These are phyloP conservation scores for Notiomystis cincta DNA, from an alignment of 2,113 vertebrate genomes.

Conservation along the genomic window DNA sequence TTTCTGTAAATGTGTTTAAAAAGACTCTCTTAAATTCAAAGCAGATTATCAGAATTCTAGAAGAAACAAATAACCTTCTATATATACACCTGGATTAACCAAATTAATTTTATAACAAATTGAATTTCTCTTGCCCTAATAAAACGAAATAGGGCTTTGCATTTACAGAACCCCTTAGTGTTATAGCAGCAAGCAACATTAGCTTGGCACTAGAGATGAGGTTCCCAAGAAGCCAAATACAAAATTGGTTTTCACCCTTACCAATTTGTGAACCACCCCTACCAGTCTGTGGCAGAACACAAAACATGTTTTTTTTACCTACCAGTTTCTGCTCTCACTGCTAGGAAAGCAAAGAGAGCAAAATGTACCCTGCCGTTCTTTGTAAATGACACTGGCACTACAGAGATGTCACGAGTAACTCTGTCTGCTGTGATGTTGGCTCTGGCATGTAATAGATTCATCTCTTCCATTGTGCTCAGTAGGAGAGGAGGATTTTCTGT, in stretches of 20 bases:
- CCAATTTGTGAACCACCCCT: background rate
- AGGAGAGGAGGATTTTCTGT: background rate
- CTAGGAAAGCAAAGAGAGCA: accelerated
- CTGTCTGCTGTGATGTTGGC: accelerated
- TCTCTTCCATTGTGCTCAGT: background rate
- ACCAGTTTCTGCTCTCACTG: background rate
- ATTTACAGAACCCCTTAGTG: background rate
- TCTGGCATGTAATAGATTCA: background rate
- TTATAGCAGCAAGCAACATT: background rate
- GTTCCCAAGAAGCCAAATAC: background rate
- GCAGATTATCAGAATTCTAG: background rate
- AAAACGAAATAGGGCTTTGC: background rate
- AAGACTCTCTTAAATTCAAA: background rate
- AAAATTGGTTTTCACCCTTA: background rate
- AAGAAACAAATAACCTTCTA: background rate
- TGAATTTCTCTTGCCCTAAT: background rate
- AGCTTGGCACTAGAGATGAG: background rate
- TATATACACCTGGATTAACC: background rate
- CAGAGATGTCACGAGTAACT: background rate
- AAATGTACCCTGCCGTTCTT: background rate
- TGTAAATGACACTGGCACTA: background rate
- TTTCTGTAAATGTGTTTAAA: background rate
- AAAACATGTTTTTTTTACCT: background rate
- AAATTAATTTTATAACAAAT: background rate
- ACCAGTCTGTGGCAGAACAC: background rate